These are phyloP conservation scores for Lymantria dispar DNA, from an alignment of 2,888 invertebrate species.

Conservation along the genomic window DNA sequence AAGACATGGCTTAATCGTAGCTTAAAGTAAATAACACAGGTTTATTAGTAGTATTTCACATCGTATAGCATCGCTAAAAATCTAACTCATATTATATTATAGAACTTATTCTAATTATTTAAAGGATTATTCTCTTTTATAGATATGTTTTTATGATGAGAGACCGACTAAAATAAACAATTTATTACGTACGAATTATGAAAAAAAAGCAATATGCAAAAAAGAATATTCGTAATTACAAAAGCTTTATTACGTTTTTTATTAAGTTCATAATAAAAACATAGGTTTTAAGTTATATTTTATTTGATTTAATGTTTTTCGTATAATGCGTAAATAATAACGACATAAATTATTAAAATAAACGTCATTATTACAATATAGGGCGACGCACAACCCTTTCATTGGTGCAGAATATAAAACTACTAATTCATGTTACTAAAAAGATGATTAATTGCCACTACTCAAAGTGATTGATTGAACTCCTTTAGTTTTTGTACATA, in stretches of 20 bases:
- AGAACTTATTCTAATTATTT: not conserved
- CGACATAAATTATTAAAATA: slow-evolving; percentile 28
- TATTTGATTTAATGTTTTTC: slow-evolving; percentile 5
- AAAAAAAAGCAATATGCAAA: too few species aligned
- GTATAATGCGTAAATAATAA: slow-evolving; percentile 41
- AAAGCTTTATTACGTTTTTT: too few species aligned
- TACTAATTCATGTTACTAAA: slow-evolving; percentile 45
- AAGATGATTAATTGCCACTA: slow-evolving; percentile 71
- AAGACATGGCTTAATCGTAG: slow-evolving; percentile 48
- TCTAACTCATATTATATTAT: slow-evolving; percentile 30
- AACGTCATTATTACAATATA: slow-evolving; percentile 26
- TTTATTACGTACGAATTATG: not conserved
- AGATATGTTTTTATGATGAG: not conserved
- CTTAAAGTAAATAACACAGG: slow-evolving; percentile 49
- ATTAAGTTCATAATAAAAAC: not conserved
- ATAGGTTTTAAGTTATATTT: not conserved
- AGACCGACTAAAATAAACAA: not conserved
- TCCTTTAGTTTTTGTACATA: slow-evolving; percentile 43
- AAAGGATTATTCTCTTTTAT: not conserved
- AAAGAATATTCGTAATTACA: too few species aligned
- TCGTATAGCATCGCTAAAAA: slow-evolving; percentile 46
- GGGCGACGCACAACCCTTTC: slow-evolving; percentile 48
- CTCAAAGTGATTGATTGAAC: slow-evolving; percentile 66
- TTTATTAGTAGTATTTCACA: slow-evolving; percentile 43
- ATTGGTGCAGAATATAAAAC: slow-evolving; percentile 45